A percentile compares a stretch with the other conserved stretches of the same genome.
Conservation (phyloP, 2,797 vertebrate species). For the Falco cherrug region DNA sequence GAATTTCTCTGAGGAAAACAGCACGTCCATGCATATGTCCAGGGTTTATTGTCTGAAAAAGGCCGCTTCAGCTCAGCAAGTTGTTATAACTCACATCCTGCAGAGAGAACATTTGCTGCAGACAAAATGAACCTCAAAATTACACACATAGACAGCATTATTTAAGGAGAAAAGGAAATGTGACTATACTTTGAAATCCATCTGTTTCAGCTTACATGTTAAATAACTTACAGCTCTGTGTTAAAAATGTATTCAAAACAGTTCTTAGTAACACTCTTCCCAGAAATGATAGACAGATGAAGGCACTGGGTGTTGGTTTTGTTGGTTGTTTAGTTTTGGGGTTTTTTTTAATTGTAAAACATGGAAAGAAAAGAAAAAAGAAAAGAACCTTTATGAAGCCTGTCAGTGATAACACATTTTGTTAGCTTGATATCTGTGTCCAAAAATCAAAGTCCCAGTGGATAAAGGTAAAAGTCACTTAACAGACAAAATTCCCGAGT, state of each 20-base stretch:
- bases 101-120: neutral
- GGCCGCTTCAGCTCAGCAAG: neutral
- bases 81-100: neutral
- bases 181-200: neutral
- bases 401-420: neutral
- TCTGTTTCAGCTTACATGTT: neutral
- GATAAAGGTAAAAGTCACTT: slow-evolving; percentile 67
- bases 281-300: neutral
- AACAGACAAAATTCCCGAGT: slow-evolving; percentile 34
- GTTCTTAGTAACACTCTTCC: neutral
- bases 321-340: no score
- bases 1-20: neutral
- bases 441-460: slow-evolving; percentile 31
- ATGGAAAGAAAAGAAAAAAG: neutral
- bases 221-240: neutral
- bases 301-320: neutral
- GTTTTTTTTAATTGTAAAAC: neutral
- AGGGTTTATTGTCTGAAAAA: neutral
- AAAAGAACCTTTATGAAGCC: neutral
- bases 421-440: slow-evolving; percentile 52
- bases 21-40: neutral
- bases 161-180: neutral
- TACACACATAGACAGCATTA: neutral
- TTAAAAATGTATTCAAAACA: neutral
- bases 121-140: neutral